Conservation (phyloP, 2,888 invertebrate genomes). For the Tenthredo notha region DNA sequence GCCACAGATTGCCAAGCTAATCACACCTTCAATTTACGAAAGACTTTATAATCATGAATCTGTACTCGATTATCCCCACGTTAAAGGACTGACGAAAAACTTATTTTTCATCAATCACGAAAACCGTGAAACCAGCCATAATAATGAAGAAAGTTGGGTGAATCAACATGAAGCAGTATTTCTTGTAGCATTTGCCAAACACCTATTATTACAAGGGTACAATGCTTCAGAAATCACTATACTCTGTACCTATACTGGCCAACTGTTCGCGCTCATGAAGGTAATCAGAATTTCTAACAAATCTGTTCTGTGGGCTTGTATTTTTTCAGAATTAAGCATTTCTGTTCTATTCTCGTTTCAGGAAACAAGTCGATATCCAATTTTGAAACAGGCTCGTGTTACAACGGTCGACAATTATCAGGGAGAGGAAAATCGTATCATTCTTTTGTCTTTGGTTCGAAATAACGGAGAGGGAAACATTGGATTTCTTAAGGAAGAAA, state of each 20-base stretch:
- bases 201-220: constrained; percentile 56
- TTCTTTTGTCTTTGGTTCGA: constrained; percentile 89
- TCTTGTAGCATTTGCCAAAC: constrained; percentile 52
- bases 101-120: constrained; percentile 55
- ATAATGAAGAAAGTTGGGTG: constrained; percentile 49
- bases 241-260: constrained; percentile 56
- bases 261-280: constrained; percentile 50
- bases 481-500: constrained; percentile 86
- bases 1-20: constrained; percentile 73
- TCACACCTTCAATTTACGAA: constrained; percentile 56
- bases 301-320: background rate
- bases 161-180: constrained; percentile 55
- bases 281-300: constrained; percentile 10
- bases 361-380: constrained; percentile 22
- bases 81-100: constrained; percentile 53
- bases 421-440: constrained; percentile 90
- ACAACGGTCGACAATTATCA: constrained; percentile 90
- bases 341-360: background rate
- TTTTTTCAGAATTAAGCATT: background rate
- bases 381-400: constrained; percentile 78
- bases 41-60: constrained; percentile 51
- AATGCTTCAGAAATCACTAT: constrained; percentile 55
- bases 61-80: constrained; percentile 50
- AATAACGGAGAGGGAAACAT: constrained; percentile 85
- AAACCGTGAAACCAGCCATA: constrained; percentile 38